Evolutionary conservation across 2,888 invertebrate species (phyloP).

Genomic region (Dasysyrphus albostriatus): DNA sequence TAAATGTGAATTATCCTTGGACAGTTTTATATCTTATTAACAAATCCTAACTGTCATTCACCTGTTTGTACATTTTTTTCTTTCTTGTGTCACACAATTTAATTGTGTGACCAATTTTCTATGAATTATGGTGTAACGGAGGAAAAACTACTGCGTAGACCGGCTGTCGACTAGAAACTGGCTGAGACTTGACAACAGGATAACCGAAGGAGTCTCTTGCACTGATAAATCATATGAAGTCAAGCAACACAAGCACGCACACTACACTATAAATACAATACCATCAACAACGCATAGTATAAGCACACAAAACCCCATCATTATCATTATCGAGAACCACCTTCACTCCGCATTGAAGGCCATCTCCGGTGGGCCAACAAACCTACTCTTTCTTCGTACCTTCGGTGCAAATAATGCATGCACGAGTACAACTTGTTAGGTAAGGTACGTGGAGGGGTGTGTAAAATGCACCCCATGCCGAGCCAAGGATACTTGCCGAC

Average conservation of each 20-base stretch:
- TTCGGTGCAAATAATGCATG: conserved; percentile 65
- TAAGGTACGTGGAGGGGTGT: conserved; percentile 39
- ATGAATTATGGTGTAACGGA: conserved; percentile 63
- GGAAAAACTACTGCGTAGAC: conserved; percentile 80
- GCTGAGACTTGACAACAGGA: conserved; percentile 82
- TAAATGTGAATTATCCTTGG: not conserved
- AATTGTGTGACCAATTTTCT: conserved; percentile 45
- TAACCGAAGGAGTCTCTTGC: conserved; percentile 82
- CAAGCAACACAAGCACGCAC: conserved; percentile 34
- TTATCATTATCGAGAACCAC: conserved; percentile 57
- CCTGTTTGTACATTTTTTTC: conserved; percentile 24
- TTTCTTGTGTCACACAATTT: conserved; percentile 24
- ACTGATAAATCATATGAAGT: conserved; percentile 66
- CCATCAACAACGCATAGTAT: conserved; percentile 30
- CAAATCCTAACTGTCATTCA: conserved; percentile 42
- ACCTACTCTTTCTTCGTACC: conserved; percentile 6
- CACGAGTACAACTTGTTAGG: conserved; percentile 43
- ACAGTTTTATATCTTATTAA: not conserved
- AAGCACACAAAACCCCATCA: conserved; percentile 44
- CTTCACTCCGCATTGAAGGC: conserved; percentile 71
- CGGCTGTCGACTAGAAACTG: conserved; percentile 82
- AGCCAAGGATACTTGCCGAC: conserved; percentile 16
- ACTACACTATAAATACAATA: conserved; percentile 30
- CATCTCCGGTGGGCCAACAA: conserved; percentile 71
- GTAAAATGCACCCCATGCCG: conserved; percentile 49